Base-by-base conservation (phyloP, 2,888 invertebrate genomes). In the Busseola fusca region DNA sequence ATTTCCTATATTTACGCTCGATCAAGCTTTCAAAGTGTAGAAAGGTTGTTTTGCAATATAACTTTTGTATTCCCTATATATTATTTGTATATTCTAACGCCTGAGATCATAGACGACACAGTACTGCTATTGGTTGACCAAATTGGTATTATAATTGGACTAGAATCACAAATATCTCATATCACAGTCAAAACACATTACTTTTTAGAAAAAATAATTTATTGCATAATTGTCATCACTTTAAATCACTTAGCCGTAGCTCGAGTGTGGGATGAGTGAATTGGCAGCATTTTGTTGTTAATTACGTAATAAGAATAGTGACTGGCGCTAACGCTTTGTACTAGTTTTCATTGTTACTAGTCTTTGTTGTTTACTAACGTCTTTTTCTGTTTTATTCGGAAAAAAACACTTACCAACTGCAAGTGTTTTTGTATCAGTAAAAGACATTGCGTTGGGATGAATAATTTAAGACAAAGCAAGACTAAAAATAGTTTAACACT, bases 101-200 rank as follows among this genome's bases (percentile, higher is more conserved):
- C 64, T 74, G 69, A 78, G 80, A 80, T 73, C 63, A 40, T 37
- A 59, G 57, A 65, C 70, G 69, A 69, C 59, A 64, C 62, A 81
- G 68, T 72, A 85, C 90, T 90, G 91, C 90, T 89, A 89, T 90
- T 91, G 90, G 90, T 90, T 90, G 89, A 86, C 79, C 64, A 42
- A 64, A 72, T 74, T 74, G 58, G 54, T 80, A 57, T 78, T 54
- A 59, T 45, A 70, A 78, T 77, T 76, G 67, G 40, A 56, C 10
- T 78, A 82, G 45, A 68, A n/a, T 83, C 83, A 78, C 71, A 62
- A 45, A 60, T 21, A 54, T 76, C 66, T 80, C 65, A n/a, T 63
- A 40, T 56, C 21, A 65, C n/a, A 64, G 9, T 70, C 58, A 71
- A 60, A 64, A 73, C 80, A 76, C 75, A 64, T 74, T 63, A 83